Base-by-base conservation (phyloP, 2,888 invertebrate species). In the Sarcophaga caerulescens region DNA sequence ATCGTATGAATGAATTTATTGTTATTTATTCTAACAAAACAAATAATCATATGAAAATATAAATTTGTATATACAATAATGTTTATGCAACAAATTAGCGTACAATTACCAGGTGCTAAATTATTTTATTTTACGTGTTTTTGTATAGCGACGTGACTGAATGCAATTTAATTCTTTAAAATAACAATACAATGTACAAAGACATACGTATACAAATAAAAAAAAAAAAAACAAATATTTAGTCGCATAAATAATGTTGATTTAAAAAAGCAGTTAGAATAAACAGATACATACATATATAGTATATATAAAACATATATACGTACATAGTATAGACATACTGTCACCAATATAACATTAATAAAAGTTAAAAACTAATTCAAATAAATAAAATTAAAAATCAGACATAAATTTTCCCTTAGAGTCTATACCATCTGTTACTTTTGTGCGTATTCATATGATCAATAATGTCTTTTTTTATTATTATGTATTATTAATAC, bases 81-180 rank as follows among this genome's bases (percentile, higher is more conserved):
- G 44, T 68, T 47, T 68, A 45, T 45, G 45, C 19, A 68, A 68
- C 45, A 45, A 68, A 68, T 68, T 66, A 66, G 19, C 45, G 52
- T 68, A 21, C 60, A n/a, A 60, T 19, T 60, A 66, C 45, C 12
- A 66, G 66, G 66, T 66, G 66, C 19, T 8, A 66, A 66, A 66
- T 66, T 60, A 60, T 19, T 60, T 19, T 17, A 57, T 66, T 44
- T 65, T 44, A 65, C 35, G 35, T 35, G 17, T 68, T 5, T 44
- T 45, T 47, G 44, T 66, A 17, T 47, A 5, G 45, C 19, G 45
- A 68, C 68, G 68, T 68, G 68, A 68, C 68, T 68, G 45, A 12
- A 47, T 35, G 44, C 68, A 68, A 35, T 44, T 44, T 68, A 44
- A 45, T 47, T 45, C 19, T 47, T 47, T 5, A 11, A 68, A 19